Evolutionary conservation across 2,888 invertebrate species (phyloP).

Genomic region (Schrankia costaestrigalis): DNA sequence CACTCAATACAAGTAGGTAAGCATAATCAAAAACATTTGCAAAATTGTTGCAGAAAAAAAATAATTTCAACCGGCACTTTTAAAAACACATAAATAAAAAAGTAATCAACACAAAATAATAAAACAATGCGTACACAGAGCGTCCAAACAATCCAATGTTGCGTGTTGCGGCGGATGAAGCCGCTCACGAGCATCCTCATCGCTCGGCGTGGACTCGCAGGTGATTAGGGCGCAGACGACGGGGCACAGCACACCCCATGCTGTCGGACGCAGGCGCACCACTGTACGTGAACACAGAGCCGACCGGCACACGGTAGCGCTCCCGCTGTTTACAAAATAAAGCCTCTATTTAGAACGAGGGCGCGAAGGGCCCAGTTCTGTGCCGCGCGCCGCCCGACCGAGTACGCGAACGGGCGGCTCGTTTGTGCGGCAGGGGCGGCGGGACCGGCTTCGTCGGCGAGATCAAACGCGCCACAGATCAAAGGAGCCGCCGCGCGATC

Average conservation of each 20-base stretch:
- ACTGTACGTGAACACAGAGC: slow-evolving; percentile 37
- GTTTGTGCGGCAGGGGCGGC: slow-evolving; percentile 76
- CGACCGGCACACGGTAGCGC: slow-evolving; percentile 63
- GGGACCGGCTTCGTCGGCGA: slow-evolving; percentile 76
- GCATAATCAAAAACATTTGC: too few species aligned
- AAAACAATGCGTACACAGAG: slow-evolving; percentile 69
- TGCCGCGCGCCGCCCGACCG: slow-evolving; percentile 73
- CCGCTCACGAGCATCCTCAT: slow-evolving; percentile 41
- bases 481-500: slow-evolving; percentile 80
- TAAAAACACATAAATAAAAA: slow-evolving; percentile 19
- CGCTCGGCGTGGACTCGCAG: slow-evolving; percentile 35
- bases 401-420: slow-evolving; percentile 77
- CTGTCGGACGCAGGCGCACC: slow-evolving; percentile 57
- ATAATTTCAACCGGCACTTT: slow-evolving; percentile 16
- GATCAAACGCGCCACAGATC: slow-evolving; percentile 78
- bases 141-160: slow-evolving; percentile 61
- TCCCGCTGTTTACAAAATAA: slow-evolving; percentile 78
- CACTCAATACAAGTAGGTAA: too few species aligned
- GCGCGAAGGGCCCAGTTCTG: slow-evolving; percentile 71
- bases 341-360: slow-evolving; percentile 78
- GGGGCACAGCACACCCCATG: slow-evolving; percentile 66
- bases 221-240: slow-evolving; percentile 37
- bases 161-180: slow-evolving; percentile 37
- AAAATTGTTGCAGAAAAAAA: too few species aligned
- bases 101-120: slow-evolving; percentile 32